Base-by-base conservation (phyloP, 2,797 vertebrate species). In the Ciconia nigra region DNA sequence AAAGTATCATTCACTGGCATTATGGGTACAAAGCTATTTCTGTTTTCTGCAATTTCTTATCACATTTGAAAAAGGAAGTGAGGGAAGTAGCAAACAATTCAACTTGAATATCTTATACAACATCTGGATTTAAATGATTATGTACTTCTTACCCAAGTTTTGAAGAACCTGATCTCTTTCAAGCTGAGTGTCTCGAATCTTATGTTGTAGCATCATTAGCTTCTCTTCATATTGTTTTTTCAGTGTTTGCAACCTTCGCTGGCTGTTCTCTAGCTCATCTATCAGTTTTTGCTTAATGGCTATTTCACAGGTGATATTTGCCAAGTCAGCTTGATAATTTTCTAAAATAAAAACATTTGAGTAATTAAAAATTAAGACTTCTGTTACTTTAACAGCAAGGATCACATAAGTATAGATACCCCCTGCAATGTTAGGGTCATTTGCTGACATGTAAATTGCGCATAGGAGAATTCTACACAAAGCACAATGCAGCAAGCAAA, bases 231-330 rank as follows among this genome's bases (percentile, higher is more conserved):
- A 99, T 47, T 99, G 99, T 97, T 98, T 99, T 79, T 99, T 99
- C 71, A 99, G 98, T 0, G 99, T 99, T 97, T 99, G 99, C 67
- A 99, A 97, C 35, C 99, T 98, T 80, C 99, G 97, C 97, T 99
- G 99, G 97, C 99, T 99, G 97, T 99, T 99, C 97, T 99, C 99
- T 76, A 99, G 98, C 95, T 99, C 99, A 86, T 99, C 99, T 37
- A 99, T 99, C 94, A 99, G 98, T 95, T 99, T 99, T 97, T 99
- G 99, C 97, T 99, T 99, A 97, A 99, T 99, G 91, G 99, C 99
- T 96, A 99, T 99, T 98, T 99, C 99, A 95, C 99, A 99, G 29
- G 99, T 99, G 97, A 99, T 99, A 96, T 99, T 99, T 96, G 99
- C 99, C 97, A 99, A 97, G 97, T 99, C 99, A 9, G 99, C 99